Base-by-base conservation (phyloP, 1,140 invertebrate genomes). In the Drosophila orosa region DNA sequence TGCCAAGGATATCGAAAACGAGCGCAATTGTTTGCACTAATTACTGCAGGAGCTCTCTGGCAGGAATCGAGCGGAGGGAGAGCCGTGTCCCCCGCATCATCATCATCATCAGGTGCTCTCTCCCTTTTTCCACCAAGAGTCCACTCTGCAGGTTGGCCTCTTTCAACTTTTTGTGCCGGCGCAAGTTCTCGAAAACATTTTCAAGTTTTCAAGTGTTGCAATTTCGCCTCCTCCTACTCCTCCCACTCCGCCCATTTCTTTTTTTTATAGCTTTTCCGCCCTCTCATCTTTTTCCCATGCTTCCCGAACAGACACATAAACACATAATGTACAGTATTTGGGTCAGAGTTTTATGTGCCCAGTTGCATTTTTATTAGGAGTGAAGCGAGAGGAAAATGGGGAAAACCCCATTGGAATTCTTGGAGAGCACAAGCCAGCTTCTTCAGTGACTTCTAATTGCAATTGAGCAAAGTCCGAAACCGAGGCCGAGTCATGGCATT, bases 1-100 rank as follows among this genome's bases (percentile, higher is more conserved):
- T 59, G 48, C 72, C 80, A 84, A 80, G 80, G 67, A 67, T 74
- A 81, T 63, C 65, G 72, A 56, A 61, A 78, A 78, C 85, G 75
- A 65, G 78, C 66, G 79, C 83, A 87, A 87, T 87, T 83, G 84
- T 89, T 87, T 83, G 84, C 84, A 89, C 84, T 87, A 87, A 89
- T 87, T 87, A 87, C 81, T 77, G 76, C 67, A 65, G 66, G 63
- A 55, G 50, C 29, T 42, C 27, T 9, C n/a, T 35, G 45, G 3
- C 13, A n/a, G 22, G 40, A 37, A 15, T 50, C 17, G 31, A 17
- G 48, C 19, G 15, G 5, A n/a, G 15, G 15, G 7, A 22, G 17
- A 12, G 17, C 10, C 4, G 13, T 10, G 12, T 37, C 22, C 17
- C 6, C 27, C 33, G 13, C 47, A 13, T 57, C 25, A n/a, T 24